Conservation (phyloP, 1,140 invertebrate genomes). For the Manduca sexta region DNA sequence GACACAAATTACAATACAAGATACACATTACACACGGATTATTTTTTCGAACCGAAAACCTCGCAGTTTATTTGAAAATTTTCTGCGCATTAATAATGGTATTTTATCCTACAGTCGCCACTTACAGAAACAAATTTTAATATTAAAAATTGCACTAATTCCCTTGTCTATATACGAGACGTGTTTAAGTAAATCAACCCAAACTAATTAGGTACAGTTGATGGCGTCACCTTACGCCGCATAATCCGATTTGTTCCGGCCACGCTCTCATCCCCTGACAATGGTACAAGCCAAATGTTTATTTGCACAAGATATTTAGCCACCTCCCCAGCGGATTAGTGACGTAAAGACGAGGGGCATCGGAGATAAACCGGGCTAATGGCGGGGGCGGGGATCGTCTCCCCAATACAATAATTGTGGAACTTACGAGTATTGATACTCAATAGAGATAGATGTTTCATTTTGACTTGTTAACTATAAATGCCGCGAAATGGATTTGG, state of each 20-base stretch:
- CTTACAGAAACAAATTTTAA: too few species aligned
- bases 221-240: slow-evolving; percentile 42
- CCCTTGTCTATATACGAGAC: too few species aligned
- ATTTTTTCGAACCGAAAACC: too few species aligned
- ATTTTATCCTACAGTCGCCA: too few species aligned
- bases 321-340: slow-evolving; percentile 68
- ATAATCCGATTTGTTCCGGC: slow-evolving; percentile 64
- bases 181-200: background rate
- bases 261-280: slow-evolving; percentile 44
- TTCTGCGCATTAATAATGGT: too few species aligned
- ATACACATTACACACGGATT: too few species aligned
- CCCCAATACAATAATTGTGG: slow-evolving; percentile 49
- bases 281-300: slow-evolving; percentile 64
- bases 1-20: too few species aligned
- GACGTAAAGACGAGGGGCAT: slow-evolving; percentile 42
- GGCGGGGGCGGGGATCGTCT: slow-evolving; percentile 46
- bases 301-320: slow-evolving; percentile 72
- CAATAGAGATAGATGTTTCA: too few species aligned
- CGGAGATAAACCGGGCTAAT: slow-evolving; percentile 58
- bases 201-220: slow-evolving; percentile 45
- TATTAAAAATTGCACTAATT: too few species aligned
- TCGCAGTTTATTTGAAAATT: too few species aligned
- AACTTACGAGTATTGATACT: slow-evolving; percentile 41
- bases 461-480: too few species aligned
- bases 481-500: too few species aligned